A percentile compares a stretch with the other conserved stretches of the same genome.
Evolutionary conservation across 2,797 vertebrate species (phyloP).

Genomic region (Oreochromis grahami): DNA sequence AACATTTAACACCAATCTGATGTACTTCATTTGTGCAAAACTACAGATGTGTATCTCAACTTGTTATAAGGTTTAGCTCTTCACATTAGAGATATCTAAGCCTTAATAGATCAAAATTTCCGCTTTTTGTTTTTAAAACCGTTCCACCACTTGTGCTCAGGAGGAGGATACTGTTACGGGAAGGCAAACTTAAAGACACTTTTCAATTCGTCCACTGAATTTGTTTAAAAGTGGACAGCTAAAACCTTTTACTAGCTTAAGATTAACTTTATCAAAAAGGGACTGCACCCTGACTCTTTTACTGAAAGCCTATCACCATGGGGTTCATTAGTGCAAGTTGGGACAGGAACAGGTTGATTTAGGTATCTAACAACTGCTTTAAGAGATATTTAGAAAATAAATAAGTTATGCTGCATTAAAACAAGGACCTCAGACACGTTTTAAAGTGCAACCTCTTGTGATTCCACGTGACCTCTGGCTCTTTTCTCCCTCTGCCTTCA

Average conservation of each 20-base stretch:
- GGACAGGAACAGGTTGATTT: not conserved
- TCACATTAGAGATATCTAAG: not conserved
- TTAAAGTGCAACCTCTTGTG: conserved; percentile 22
- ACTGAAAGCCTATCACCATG: not conserved
- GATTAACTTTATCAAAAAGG: not conserved
- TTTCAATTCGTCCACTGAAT: not conserved
- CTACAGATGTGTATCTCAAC: not conserved
- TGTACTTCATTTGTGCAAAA: not conserved
- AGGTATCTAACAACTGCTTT: not conserved
- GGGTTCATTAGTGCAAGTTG: not conserved
- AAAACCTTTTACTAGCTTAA: not conserved
- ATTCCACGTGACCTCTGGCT: conserved; percentile 12
- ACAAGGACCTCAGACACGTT: not conserved
- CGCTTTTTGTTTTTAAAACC: not conserved
- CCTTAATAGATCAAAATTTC: not conserved
- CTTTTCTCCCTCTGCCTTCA: conserved; percentile 27
- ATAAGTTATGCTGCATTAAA: not conserved
- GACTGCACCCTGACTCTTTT: not conserved
- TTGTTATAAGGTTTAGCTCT: not conserved
- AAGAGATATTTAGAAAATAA: not conserved
- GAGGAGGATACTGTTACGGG: not conserved
- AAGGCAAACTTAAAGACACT: not conserved
- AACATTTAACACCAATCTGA: not conserved
- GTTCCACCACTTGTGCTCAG: not conserved
- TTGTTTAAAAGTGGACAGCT: not conserved